Conservation (phyloP, 35 echinoderm and acorn worm genomes). For the Holothuria glaberrima region DNA sequence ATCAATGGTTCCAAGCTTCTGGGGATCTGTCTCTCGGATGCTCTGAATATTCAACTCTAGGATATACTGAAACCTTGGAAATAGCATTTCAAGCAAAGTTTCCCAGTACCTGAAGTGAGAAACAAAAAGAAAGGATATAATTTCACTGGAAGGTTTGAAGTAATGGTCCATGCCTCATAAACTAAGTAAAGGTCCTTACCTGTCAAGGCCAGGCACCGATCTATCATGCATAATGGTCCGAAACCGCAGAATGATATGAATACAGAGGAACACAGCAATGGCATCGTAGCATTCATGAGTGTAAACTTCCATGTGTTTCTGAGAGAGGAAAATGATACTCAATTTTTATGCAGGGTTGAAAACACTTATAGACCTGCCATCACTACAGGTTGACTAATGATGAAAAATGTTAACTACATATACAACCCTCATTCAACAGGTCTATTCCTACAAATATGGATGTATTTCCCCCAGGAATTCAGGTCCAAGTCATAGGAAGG, state of each 20-base stretch:
- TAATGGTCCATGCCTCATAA: too few species aligned
- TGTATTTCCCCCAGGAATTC: too few species aligned
- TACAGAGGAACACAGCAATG: slow-evolving; percentile 92
- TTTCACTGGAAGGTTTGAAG: too few species aligned
- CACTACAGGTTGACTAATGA: too few species aligned
- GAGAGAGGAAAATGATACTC: slow-evolving; percentile 16
- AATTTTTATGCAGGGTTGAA: not conserved
- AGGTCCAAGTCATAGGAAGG: too few species aligned
- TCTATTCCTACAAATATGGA: too few species aligned
- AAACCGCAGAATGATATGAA: slow-evolving; percentile 95
- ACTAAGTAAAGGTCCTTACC: slow-evolving; percentile 56
- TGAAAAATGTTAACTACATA: too few species aligned
- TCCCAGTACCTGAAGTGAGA: slow-evolving; percentile 85
- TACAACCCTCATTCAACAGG: too few species aligned
- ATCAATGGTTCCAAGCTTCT: slow-evolving; percentile 90
- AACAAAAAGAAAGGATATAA: too few species aligned
- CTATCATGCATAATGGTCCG: slow-evolving; percentile 91
- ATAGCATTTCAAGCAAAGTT: slow-evolving; percentile 94
- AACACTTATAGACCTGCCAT: too few species aligned
- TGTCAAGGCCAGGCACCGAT: slow-evolving; percentile 88
- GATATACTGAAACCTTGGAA: slow-evolving; percentile 93
- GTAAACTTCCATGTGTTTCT: slow-evolving; percentile 99
- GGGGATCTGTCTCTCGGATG: slow-evolving; percentile 93
- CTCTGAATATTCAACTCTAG: slow-evolving; percentile 93
- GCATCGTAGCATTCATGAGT: slow-evolving; percentile 96